Evolutionary conservation across 2,888 invertebrate genomes (phyloP).

Genomic region (Cheilosia scutellata): DNA sequence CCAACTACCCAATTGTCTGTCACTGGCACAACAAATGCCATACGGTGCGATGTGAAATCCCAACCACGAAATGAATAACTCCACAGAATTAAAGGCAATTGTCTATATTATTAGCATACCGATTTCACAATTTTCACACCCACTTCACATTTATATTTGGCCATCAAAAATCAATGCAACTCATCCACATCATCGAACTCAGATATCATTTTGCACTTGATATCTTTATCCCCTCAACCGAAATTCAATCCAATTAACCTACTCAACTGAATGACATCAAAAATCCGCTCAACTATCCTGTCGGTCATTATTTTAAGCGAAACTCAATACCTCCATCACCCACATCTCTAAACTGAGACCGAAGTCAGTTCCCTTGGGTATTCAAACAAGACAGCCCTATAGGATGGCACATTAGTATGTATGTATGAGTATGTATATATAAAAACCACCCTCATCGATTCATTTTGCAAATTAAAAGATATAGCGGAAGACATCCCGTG

Average conservation of each 20-base stretch:
- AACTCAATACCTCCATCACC: conserved; percentile 28
- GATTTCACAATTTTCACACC: not conserved
- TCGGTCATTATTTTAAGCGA: conserved; percentile 36
- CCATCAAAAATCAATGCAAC: not conserved
- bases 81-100: no score
- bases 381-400: not conserved
- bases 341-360: not conserved
- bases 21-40: no score
- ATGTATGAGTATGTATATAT: not conserved
- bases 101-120: no score
- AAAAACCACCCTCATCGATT: not conserved
- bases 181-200: not conserved
- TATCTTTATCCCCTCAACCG: not conserved
- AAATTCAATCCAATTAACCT: conserved; percentile 31
- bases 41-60: no score
- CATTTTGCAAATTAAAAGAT: conserved; percentile 50
- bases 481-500: not conserved
- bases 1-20: no score
- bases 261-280: conserved; percentile 37
- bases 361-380: not conserved
- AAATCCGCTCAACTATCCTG: conserved; percentile 29
- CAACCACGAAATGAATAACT: no score
- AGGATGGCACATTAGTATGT: not conserved
- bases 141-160: not conserved
- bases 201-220: conserved; percentile 25